phyloP scores from a whole-genome alignment of 2,888 invertebrate species.

The Pyrgus malvae region DNA sequence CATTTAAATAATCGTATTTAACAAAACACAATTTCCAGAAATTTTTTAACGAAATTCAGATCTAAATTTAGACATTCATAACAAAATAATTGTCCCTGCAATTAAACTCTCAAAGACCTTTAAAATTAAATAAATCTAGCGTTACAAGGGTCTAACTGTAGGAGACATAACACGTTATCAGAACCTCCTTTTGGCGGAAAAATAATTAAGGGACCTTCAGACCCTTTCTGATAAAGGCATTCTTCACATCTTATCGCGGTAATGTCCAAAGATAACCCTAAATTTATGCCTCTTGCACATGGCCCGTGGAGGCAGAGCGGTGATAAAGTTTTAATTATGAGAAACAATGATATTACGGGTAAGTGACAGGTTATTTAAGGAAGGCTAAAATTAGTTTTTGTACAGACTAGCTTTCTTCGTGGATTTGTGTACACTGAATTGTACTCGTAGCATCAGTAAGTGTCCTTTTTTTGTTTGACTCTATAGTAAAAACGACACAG shows the following conservation, averaged over 20 bases:
- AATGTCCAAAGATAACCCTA: slow-evolving; percentile 28
- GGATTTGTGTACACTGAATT: no score
- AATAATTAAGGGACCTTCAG: slow-evolving; percentile 26
- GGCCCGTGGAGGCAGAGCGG: slow-evolving; percentile 19
- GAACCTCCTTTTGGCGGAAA: slow-evolving; percentile 17
- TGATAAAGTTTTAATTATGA: slow-evolving; percentile 19
- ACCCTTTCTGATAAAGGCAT: slow-evolving; percentile 23
- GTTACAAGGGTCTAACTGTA: slow-evolving; percentile 23
- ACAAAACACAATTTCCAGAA: no score
- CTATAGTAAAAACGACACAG: no score
- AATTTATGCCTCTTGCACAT: slow-evolving; percentile 34
- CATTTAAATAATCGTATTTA: no score
- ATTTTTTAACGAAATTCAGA: no score
- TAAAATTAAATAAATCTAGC: slow-evolving; percentile 23
- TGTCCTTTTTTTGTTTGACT: no score
- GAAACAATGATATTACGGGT: background rate
- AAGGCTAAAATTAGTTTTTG: no score
- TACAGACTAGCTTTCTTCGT: no score
- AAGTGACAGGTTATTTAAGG: background rate
- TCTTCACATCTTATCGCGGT: slow-evolving; percentile 32
- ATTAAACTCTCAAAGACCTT: background rate
- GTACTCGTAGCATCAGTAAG: no score
- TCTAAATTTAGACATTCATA: slow-evolving; percentile 10
- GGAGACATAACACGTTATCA: slow-evolving; percentile 22
- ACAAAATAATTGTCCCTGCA: background rate